Conservation (phyloP, 2,888 invertebrate species). For the Hoplodrina blanda region DNA sequence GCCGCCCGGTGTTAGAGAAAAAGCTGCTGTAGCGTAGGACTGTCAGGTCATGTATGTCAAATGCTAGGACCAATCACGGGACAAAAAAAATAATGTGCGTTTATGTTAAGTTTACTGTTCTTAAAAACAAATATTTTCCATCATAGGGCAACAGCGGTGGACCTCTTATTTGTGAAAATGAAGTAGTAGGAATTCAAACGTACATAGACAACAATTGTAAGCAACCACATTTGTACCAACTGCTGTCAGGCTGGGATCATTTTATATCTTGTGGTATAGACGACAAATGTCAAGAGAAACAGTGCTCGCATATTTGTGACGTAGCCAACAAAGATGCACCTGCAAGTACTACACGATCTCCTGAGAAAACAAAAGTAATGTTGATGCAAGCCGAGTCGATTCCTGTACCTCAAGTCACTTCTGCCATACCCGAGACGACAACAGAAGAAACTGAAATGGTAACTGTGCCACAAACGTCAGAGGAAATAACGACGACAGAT, state of each 20-base stretch:
- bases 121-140: constrained; percentile 18
- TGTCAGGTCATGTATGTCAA: too few relatives aligned
- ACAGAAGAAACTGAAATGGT: constrained; percentile 21
- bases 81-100: too few relatives aligned
- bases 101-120: not conserved
- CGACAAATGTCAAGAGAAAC: constrained; percentile 75
- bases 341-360: not conserved
- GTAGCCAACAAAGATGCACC: constrained; percentile 77
- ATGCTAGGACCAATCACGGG: too few relatives aligned
- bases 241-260: constrained; percentile 77
- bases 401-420: constrained; percentile 16
- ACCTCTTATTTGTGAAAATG: constrained; percentile 81
- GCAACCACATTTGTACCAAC: constrained; percentile 82
- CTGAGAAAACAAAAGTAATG: not conserved
- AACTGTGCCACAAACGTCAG: constrained; percentile 14
- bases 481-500: constrained; percentile 38
- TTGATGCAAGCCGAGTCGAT: constrained; percentile 13
- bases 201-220: constrained; percentile 81
- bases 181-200: constrained; percentile 81
- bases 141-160: constrained; percentile 84
- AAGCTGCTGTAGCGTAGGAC: too few relatives aligned
- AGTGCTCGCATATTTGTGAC: constrained; percentile 75
- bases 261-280: constrained; percentile 80
- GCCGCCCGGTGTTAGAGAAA: too few relatives aligned
- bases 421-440: constrained; percentile 17